These are phyloP conservation scores for Epistrophe eligans DNA, from an alignment of 2,888 invertebrate species.

Conservation along the genomic window DNA sequence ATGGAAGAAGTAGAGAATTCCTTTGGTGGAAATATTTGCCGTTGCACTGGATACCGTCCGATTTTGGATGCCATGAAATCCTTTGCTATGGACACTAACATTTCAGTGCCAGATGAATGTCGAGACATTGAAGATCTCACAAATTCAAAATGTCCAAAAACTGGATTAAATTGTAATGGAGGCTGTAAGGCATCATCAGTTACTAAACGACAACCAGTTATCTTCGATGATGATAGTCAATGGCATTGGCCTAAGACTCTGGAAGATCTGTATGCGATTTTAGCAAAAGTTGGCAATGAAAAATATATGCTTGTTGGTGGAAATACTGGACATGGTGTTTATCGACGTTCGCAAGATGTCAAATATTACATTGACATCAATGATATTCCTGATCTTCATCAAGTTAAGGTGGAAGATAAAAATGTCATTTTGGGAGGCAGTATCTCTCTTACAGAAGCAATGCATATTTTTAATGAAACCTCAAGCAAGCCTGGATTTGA, in stretches of 20 bases:
- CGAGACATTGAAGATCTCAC: slow-evolving; percentile 83
- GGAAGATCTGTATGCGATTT: slow-evolving; percentile 78
- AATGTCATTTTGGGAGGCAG: slow-evolving; percentile 80
- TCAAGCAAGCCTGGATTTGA: slow-evolving; percentile 84
- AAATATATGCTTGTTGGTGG: slow-evolving; percentile 89
- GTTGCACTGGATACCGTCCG: slow-evolving; percentile 92
- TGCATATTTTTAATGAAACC: slow-evolving; percentile 84
- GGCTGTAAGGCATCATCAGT: slow-evolving; percentile 77
- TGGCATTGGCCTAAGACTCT: slow-evolving; percentile 81
- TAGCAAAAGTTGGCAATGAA: slow-evolving; percentile 80
- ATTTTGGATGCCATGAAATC: slow-evolving; percentile 92
- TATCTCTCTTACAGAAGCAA: slow-evolving; percentile 85
- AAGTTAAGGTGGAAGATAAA: slow-evolving; percentile 48
- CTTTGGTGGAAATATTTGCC: slow-evolving; percentile 91
- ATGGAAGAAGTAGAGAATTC: slow-evolving; percentile 89
- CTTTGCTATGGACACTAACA: slow-evolving; percentile 87
- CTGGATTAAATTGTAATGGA: slow-evolving; percentile 82
- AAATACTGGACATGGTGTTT: slow-evolving; percentile 90
- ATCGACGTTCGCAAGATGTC: slow-evolving; percentile 80
- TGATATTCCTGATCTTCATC: slow-evolving; percentile 85
- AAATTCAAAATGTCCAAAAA: slow-evolving; percentile 82
- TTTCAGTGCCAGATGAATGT: slow-evolving; percentile 83
- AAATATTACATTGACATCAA: slow-evolving; percentile 88
- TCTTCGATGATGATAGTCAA: slow-evolving; percentile 79
- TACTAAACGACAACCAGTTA: slow-evolving; percentile 27